Base-by-base conservation (phyloP, 1,140 invertebrate species). In the Penaeus indicus region DNA sequence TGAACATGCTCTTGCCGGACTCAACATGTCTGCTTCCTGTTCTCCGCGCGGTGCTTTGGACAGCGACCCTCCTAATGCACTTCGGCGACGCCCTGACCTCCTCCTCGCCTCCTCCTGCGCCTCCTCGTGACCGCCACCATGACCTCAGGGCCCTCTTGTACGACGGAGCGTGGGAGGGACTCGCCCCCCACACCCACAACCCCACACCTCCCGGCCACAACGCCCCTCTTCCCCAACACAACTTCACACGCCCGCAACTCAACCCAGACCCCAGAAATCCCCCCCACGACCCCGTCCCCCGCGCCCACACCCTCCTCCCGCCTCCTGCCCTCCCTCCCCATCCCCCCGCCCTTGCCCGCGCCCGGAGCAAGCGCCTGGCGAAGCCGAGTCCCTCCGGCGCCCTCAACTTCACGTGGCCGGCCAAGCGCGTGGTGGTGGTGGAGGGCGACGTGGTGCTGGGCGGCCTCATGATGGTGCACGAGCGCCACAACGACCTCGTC, bases 401-500 rank as follows among this genome's bases (percentile, higher is more conserved):
- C 10, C 84, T 81, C 27, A 87, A 87, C 47, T 27, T 80, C 27
- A 87, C 85, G 1, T 98, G 97, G 97, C 97, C 97, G 0, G 94
- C 97, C 3, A 98, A 98, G 91, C 95, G 95, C 82, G 96, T 97
- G 91, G 96, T 97, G 0, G 95, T 96, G 1, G 95, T 98, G 4
- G 96, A 97, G 92, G 97, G 97, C 0, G 95, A 98, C 90, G 92
- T 97, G 0, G 94, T 97, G 16, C 93, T 99, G 0, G 98, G 98
- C 7, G 97, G 97, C 0, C 93, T 98, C 7, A 98, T 98, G 96
- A 98, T 98, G 97, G 96, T 98, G 0, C 98, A 99, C 93, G 97
- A 97, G 90, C 93, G 97, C n/a, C 93, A 93, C 85, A 96, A 97
- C 92, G 96, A 97, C 91, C 93, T 93, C 42, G 94, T 95, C 84